Evolutionary conservation across 2,797 vertebrate genomes (phyloP).

Genomic region (Poeciliopsis gracilis): DNA sequence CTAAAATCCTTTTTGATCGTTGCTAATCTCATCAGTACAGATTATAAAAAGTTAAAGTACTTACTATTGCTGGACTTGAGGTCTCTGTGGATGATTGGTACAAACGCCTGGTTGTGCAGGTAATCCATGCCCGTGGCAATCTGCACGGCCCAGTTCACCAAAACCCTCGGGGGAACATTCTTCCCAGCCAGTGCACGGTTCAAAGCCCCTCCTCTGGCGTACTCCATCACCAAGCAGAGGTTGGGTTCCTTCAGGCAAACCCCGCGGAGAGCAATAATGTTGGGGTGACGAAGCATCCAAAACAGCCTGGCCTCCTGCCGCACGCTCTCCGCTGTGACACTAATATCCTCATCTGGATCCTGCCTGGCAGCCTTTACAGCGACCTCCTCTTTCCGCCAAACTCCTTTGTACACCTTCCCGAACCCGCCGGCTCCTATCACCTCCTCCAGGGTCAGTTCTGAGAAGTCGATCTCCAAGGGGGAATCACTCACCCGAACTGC

Average conservation of each 20-base stretch:
- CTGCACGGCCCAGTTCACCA: slow-evolving; percentile 96
- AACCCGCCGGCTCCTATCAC: slow-evolving; percentile 93
- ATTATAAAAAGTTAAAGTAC: slow-evolving; percentile 58
- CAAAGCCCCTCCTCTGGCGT: slow-evolving; percentile 88
- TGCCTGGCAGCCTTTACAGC: slow-evolving; percentile 91
- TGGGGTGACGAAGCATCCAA: slow-evolving; percentile 89
- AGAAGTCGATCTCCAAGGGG: slow-evolving; percentile 88
- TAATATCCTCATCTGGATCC: slow-evolving; percentile 90
- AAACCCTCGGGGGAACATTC: slow-evolving; percentile 88
- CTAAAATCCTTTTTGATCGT: background rate
- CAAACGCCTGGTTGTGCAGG: slow-evolving; percentile 89
- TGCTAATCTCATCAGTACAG: background rate
- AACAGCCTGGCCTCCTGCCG: slow-evolving; percentile 91
- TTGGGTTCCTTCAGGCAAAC: slow-evolving; percentile 90
- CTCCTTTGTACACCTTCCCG: slow-evolving; percentile 90
- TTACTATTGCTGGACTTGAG: slow-evolving; percentile 97
- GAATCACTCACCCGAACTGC: slow-evolving; percentile 76
- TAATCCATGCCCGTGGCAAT: slow-evolving; percentile 93
- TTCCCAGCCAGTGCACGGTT: slow-evolving; percentile 89
- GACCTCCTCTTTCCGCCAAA: slow-evolving; percentile 87
- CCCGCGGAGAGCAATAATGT: slow-evolving; percentile 89
- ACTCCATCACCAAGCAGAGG: slow-evolving; percentile 94
- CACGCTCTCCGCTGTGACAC: slow-evolving; percentile 87
- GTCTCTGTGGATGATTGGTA: slow-evolving; percentile 93
- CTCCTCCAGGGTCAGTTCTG: slow-evolving; percentile 87